Percentiles rank a stretch among this genome's conserved stretches.
phyloP scores from a whole-genome alignment of 2,888 invertebrate species.

The Salpingus planirostris region DNA sequence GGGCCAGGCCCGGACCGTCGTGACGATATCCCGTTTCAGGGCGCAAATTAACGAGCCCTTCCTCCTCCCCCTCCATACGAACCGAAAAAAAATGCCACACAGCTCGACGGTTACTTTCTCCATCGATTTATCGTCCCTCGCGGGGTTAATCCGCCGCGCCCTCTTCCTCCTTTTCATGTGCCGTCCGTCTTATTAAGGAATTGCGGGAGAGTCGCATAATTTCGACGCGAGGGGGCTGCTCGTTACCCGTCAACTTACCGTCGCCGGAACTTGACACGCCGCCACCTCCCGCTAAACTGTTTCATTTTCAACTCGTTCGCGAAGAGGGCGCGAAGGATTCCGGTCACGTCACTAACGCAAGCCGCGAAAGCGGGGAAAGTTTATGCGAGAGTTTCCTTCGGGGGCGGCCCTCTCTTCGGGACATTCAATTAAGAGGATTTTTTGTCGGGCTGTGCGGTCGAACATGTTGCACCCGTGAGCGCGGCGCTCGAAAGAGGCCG shows the following conservation, averaged over 20 bases:
- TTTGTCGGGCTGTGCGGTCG: too few relatives aligned
- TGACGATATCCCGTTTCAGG: constrained; percentile 6
- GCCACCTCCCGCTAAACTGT: constrained; percentile 28
- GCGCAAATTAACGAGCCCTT: constrained; percentile 10
- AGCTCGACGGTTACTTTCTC: too few relatives aligned
- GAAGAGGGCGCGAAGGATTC: constrained; percentile 16
- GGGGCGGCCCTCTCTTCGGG: too few relatives aligned
- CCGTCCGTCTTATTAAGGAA: too few relatives aligned
- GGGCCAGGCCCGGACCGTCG: constrained; percentile 6
- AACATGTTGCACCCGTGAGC: constrained; percentile 10
- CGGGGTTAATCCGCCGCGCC: too few relatives aligned
- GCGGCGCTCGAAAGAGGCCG: constrained; percentile 22
- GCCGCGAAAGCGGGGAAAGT: too few relatives aligned
- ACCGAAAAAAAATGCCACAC: too few relatives aligned
- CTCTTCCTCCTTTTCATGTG: too few relatives aligned
- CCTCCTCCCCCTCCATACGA: too few relatives aligned
- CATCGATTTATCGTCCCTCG: too few relatives aligned
- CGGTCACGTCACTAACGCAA: constrained; percentile 6
- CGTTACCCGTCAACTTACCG: constrained; percentile 30
- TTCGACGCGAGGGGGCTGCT: constrained; percentile 26
- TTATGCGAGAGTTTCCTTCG: too few relatives aligned
- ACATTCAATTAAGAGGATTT: too few relatives aligned
- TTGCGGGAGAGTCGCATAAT: constrained; percentile 23
- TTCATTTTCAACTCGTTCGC: constrained; percentile 27
- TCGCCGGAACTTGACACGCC: constrained; percentile 29